Conservation (phyloP, 2,888 invertebrate genomes). For the Morpho deidamia region DNA sequence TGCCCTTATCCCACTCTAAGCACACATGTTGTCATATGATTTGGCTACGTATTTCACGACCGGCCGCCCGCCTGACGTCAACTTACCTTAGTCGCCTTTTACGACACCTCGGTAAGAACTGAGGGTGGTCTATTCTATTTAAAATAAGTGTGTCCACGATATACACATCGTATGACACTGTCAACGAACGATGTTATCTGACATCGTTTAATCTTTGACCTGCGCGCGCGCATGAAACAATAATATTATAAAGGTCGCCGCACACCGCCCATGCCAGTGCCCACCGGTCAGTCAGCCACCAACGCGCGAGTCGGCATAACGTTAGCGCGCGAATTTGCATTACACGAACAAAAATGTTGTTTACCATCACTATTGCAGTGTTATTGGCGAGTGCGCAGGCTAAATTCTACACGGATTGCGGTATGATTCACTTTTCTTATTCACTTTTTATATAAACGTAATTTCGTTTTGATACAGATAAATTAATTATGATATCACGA, state of each 20-base stretch:
- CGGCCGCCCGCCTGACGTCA: too few species aligned
- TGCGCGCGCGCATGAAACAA: constrained; percentile 61
- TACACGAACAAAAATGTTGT: constrained; percentile 49
- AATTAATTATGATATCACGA: too few species aligned
- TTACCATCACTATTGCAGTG: constrained; percentile 43
- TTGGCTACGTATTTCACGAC: too few species aligned
- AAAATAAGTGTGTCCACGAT: too few species aligned
- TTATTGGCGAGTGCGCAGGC: constrained; percentile 58
- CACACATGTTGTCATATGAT: too few species aligned
- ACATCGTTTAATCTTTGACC: constrained; percentile 48
- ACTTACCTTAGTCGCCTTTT: too few species aligned
- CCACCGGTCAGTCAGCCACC: constrained; percentile 41
- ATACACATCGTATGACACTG: too few species aligned
- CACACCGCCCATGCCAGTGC: constrained; percentile 42
- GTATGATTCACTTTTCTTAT: constrained; percentile 35
- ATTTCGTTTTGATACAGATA: too few species aligned
- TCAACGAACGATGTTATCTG: constrained; percentile 1
- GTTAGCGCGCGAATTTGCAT: constrained; percentile 55
- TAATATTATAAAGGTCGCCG: constrained; percentile 50
- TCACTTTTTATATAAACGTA: neutral
- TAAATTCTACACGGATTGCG: constrained; percentile 67
- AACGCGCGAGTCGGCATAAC: constrained; percentile 61
- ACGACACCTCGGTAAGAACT: too few species aligned
- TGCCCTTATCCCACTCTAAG: too few species aligned
- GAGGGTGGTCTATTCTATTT: too few species aligned